Base-by-base conservation (phyloP, 2,888 invertebrate species). In the Chalcis sispes region DNA sequence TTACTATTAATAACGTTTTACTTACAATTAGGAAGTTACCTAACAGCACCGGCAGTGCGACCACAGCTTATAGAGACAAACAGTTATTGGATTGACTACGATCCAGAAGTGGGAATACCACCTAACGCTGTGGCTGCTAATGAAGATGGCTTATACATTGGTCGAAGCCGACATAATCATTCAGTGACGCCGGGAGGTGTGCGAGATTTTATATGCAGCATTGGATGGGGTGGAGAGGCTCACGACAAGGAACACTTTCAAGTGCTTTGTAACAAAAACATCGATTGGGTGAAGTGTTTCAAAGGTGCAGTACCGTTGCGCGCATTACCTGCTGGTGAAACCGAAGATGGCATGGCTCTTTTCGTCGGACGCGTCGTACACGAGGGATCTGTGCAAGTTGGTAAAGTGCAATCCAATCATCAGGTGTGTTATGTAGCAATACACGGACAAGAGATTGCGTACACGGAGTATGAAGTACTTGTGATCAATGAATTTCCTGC, bases 371-470 rank as follows among this genome's bases (percentile, higher is more conserved):
- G 87, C 42, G 82, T 84, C 10, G 75, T 84, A 52, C 81, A 82
- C 65, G 82, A 86, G 5, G 86, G 83, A 20, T 29, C 79, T 3
- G 83, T 84, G 40, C 80, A 83, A 32, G 73, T 85, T 29, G 87
- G 87, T 18, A 87, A 85, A 79, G 82, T 87, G 79, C 86, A 87
- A 50, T 84, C 85, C 0, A 84, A 84, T 77, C 86, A 86, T 58
- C 83, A 83, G 73, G 79, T 77, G 18, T 86, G 86, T 62, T 87
- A 86, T 20, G 80, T 86, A 80, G 82, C 85, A 18, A 66, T 83
- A 15, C 79, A 82, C 25, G 85, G 84, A 0, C 77, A 78, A 10
- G 87, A 87, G 71, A 71, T 78, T 4, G 56, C 80, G n/a, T 85
- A 81, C 32, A 50, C 74, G 18, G 81, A 83, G 4, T 87, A 87